Evolutionary conservation across 2,797 vertebrate species (phyloP).

Genomic region (Sebastiscus albofasciatus): DNA sequence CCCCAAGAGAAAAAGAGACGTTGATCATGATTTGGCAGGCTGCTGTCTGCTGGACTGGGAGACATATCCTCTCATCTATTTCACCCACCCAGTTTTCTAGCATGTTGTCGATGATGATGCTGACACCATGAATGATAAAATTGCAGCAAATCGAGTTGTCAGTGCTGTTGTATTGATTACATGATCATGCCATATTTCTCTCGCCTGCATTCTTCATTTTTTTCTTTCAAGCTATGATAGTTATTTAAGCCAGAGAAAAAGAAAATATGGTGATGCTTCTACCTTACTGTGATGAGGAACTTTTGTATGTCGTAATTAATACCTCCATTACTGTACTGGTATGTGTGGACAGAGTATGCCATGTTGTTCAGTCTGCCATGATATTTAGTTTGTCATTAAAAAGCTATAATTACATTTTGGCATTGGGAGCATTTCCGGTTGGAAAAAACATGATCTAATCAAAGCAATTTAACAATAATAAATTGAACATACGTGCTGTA

Average conservation of each 20-base stretch:
- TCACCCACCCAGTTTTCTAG: not conserved
- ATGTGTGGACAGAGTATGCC: not conserved
- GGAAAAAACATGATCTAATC: not conserved
- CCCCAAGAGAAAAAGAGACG: slow-evolving; percentile 21
- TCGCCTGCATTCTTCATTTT: not conserved
- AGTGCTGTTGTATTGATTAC: not conserved
- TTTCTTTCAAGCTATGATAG: not conserved
- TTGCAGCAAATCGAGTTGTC: not conserved
- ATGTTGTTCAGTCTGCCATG: not conserved
- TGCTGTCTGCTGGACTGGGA: slow-evolving; percentile 28
- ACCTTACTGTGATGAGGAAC: not conserved
- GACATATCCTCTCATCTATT: slow-evolving; percentile 15
- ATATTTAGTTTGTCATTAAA: not conserved
- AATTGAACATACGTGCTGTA: not conserved
- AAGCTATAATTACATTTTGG: not conserved
- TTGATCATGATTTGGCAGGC: slow-evolving; percentile 34
- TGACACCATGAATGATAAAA: slow-evolving; percentile 4
- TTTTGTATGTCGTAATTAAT: not conserved
- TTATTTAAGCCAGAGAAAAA: not conserved
- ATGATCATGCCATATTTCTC: not conserved
- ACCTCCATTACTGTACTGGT: not conserved
- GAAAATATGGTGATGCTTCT: not conserved
- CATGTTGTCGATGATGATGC: not conserved
- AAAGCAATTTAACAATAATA: slow-evolving; percentile 1
- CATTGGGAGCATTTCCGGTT: not conserved